Percentiles rank a stretch among this genome's conserved stretches.
Evolutionary conservation across 2,113 vertebrate species (phyloP).

Genomic region (Vireo altiloquus): DNA sequence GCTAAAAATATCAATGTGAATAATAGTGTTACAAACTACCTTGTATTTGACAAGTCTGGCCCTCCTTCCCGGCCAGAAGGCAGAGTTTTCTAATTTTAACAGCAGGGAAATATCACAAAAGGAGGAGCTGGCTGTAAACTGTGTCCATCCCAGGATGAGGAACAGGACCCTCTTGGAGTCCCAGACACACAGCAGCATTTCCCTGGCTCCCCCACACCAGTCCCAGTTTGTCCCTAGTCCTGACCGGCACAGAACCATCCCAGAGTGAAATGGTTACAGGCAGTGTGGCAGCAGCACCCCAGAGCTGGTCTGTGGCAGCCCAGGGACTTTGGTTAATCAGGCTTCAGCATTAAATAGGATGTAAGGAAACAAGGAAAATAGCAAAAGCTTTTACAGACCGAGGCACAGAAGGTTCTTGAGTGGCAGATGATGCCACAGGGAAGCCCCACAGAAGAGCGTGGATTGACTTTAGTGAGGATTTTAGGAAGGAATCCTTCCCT

Average conservation of each 20-base stretch:
- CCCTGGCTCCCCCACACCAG: neutral
- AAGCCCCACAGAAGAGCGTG: neutral
- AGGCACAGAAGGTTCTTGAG: neutral
- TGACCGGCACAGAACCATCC: neutral
- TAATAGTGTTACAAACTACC: neutral
- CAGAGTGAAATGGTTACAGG: neutral
- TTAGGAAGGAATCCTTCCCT: neutral
- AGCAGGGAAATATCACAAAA: neutral
- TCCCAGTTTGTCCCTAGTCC: neutral
- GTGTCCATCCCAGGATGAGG: neutral
- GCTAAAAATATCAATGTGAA: neutral
- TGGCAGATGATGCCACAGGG: neutral
- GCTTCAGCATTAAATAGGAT: neutral
- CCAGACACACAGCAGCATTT: neutral
- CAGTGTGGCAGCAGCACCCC: neutral
- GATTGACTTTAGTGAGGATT: neutral
- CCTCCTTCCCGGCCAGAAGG: neutral
- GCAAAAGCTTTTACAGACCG: neutral
- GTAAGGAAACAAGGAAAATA: neutral
- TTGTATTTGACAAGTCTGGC: neutral
- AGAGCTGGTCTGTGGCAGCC: neutral
- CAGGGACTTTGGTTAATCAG: neutral
- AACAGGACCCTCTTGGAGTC: neutral
- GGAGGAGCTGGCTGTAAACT: neutral
- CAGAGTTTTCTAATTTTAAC: neutral